These are phyloP conservation scores for Spondyliosoma cantharus DNA, from an alignment of 2,797 vertebrate genomes.

Conservation along the genomic window DNA sequence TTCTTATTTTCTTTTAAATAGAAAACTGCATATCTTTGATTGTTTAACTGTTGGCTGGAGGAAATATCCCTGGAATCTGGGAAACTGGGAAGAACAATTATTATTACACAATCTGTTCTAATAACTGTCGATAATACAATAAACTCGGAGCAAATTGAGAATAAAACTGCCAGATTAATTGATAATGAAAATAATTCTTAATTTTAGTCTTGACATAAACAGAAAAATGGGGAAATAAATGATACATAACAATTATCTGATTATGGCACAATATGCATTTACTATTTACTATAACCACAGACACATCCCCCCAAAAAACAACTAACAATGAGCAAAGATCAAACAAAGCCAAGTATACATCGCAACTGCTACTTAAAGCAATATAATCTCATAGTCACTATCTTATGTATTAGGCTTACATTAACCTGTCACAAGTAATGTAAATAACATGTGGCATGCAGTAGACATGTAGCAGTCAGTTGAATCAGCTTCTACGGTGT, in stretches of 20 bases:
- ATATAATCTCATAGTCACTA: neutral
- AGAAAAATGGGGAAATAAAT: neutral
- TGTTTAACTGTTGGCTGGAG: neutral
- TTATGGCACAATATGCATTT: constrained; percentile 22
- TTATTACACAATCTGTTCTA: neutral
- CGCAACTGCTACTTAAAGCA: constrained; percentile 10
- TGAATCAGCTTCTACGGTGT: neutral
- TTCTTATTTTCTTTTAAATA: neutral
- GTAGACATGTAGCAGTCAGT: constrained; percentile 1
- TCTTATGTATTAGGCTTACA: neutral
- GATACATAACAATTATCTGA: neutral
- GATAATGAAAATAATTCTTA: constrained; percentile 8
- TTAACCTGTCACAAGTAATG: constrained; percentile 21
- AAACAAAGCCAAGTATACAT: constrained; percentile 21
- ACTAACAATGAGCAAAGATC: neutral
- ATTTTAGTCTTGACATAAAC: neutral
- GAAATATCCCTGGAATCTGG: neutral
- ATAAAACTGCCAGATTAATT: neutral
- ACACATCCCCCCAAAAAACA: neutral
- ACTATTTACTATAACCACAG: neutral
- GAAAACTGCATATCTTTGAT: neutral
- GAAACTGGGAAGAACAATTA: neutral
- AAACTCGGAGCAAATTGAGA: neutral
- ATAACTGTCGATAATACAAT: neutral
- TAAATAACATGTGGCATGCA: constrained; percentile 19